A percentile compares a stretch with the other conserved stretches of the same genome.
These are phyloP conservation scores for Phytoseiulus persimilis DNA, from an alignment of 2,888 invertebrate species.

Conservation along the genomic window DNA sequence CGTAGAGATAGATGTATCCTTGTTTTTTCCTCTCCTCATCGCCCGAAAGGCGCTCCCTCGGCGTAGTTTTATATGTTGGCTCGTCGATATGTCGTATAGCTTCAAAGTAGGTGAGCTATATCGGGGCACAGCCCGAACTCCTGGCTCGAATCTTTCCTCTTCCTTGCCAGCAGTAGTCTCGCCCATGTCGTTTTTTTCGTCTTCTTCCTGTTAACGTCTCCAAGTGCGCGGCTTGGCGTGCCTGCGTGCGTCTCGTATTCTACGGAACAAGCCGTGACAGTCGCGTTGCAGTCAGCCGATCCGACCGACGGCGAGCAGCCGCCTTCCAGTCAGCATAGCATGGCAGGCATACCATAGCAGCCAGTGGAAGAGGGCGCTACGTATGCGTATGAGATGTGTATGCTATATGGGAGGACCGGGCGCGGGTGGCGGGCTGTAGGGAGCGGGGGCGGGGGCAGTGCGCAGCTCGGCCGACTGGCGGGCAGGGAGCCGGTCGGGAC, in stretches of 20 bases:
- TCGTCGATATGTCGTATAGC: neutral
- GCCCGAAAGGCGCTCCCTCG: no score
- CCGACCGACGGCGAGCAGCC: neutral
- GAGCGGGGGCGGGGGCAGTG: neutral
- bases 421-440: neutral
- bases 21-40: no score
- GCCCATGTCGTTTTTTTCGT: neutral
- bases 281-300: neutral
- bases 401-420: slow-evolving; percentile 38
- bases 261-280: neutral
- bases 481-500: neutral
- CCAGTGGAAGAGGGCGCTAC: neutral
- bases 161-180: neutral
- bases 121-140: neutral
- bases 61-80: neutral
- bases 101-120: neutral
- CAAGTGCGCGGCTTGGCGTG: neutral
- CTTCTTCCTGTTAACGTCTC: slow-evolving; percentile 5
- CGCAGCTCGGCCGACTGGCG: neutral
- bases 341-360: neutral
- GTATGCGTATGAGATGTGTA: slow-evolving; percentile 35
- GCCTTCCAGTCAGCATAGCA: neutral
- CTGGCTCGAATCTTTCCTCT: neutral
- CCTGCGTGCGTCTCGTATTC: neutral
- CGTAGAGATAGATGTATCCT: no score